These are phyloP conservation scores for Apostichopus leukothele DNA, from an alignment of 53 echinoderm and acorn worm species.

Conservation along the genomic window DNA sequence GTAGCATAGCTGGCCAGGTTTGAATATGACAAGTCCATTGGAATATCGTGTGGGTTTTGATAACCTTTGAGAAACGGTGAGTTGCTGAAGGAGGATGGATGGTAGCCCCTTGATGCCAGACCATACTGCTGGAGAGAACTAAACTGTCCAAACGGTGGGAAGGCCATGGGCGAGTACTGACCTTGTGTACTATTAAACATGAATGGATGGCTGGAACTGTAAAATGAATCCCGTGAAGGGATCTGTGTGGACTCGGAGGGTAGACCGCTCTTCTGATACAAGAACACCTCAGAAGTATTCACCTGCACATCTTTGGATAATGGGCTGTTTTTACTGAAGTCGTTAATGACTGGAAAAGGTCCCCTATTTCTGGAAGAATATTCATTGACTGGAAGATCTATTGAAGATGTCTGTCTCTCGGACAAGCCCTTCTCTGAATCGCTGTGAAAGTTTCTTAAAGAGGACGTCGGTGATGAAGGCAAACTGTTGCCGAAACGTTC, in stretches of 20 bases:
- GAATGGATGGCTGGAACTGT: conserved; percentile 38
- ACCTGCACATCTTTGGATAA: conserved; percentile 3
- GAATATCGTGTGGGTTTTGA: conserved; percentile 79
- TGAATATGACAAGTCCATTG: conserved; percentile 93
- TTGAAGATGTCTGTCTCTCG: conserved; percentile 32
- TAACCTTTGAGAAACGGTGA: conserved; percentile 69
- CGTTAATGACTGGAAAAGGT: neutral
- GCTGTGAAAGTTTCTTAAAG: neutral
- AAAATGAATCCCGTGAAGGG: conserved; percentile 26
- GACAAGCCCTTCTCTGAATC: conserved; percentile 12
- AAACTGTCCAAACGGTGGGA: conserved; percentile 60
- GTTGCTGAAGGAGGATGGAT: conserved; percentile 64
- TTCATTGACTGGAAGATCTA: conserved; percentile 36
- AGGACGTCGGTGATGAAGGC: conserved; percentile 36
- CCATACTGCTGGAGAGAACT: conserved; percentile 81
- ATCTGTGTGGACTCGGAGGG: conserved; percentile 8
- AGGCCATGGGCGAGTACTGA: conserved; percentile 37
- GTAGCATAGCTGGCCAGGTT: conserved; percentile 70
- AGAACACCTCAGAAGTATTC: conserved; percentile 6
- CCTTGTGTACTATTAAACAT: conserved; percentile 37
- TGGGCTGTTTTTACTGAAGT: conserved; percentile 7
- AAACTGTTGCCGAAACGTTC: conserved; percentile 34
- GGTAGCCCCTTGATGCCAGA: conserved; percentile 81
- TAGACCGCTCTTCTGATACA: neutral
- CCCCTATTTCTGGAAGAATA: conserved; percentile 14